Base-by-base conservation (phyloP, 1,140 invertebrate genomes). In the Mesaphorura yosii region DNA sequence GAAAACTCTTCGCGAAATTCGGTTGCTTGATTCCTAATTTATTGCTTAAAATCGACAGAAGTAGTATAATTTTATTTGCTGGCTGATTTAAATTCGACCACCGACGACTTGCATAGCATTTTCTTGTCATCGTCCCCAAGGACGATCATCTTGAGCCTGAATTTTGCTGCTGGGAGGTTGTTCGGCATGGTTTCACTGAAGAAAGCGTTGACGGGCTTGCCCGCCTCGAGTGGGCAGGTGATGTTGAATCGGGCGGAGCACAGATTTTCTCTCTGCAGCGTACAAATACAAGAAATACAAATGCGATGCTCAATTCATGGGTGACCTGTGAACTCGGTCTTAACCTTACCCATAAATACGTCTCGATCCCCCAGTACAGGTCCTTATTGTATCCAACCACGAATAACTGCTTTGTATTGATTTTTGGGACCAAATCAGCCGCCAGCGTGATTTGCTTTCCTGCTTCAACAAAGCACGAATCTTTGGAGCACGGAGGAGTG, bases 401-500 rank as follows among this genome's bases (percentile, higher is more conserved):
- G 5, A 10, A 46, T 27, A 46, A 27, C 23, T 23, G 44, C 25
- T 14, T 46, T 14, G 19, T 7, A 20, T 46, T 25, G 7, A 46
- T 46, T 20, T 23, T 20, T 7, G 44, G 44, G 6, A 46, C 23
- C 23, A 46, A 46, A 6, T 23, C 17, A 27, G 44, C 44, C 23
- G 12, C 23, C 44, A 46, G 4, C 14, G 44, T 46, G 10, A 25
- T 23, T 14, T 31, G 17, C 17, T 34, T 20, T 34, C 46, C 46
- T 15, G 28, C 5, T 3, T n/a, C 19, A 6, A 48, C 10, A 15
- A 48, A n/a, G 46, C 46, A 48, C 19, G 27, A 12, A 34, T 48
- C 25, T 23, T 37, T 48, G 10, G 20, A 5, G 23, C 46, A 48
- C 20, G 48, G 38, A 51, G 48, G 38, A 51, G n/a, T 39, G 15